Evolutionary conservation across 2,113 vertebrate species (phyloP).

Genomic region (Lipophrys pholis): DNA sequence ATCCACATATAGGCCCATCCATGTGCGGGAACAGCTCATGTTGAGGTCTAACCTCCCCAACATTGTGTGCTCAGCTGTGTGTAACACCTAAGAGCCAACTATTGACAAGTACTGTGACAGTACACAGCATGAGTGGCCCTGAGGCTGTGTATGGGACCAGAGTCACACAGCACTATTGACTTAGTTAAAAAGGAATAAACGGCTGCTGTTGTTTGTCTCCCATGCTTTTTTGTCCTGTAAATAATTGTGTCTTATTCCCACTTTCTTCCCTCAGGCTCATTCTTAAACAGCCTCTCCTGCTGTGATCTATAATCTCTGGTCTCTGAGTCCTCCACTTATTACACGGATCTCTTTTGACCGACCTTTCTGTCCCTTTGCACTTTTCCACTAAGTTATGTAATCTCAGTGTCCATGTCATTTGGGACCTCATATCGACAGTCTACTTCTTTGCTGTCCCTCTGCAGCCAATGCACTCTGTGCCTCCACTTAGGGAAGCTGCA

Average conservation of each 20-base stretch:
- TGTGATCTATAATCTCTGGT: slow-evolving; percentile 1
- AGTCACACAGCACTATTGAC: slow-evolving; percentile 64
- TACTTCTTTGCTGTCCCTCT: slow-evolving; percentile 33
- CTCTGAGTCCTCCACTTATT: slow-evolving; percentile 13
- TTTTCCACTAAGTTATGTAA: slow-evolving; percentile 66
- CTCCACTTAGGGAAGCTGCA: neutral
- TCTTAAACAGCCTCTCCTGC: neutral
- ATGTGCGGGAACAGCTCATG: slow-evolving; percentile 8
- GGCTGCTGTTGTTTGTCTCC: slow-evolving; percentile 55
- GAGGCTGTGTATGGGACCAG: slow-evolving; percentile 39
- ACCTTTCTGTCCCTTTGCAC: slow-evolving; percentile 33
- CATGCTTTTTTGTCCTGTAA: slow-evolving; percentile 24
- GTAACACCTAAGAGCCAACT: slow-evolving; percentile 46
- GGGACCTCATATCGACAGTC: slow-evolving; percentile 53
- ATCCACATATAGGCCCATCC: neutral
- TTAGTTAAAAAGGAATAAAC: slow-evolving; percentile 50
- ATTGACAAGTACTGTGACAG: slow-evolving; percentile 58
- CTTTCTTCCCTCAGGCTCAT: neutral
- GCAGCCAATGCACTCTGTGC: slow-evolving; percentile 8
- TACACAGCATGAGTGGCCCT: slow-evolving; percentile 65
- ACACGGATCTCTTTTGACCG: slow-evolving; percentile 42
- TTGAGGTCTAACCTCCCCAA: slow-evolving; percentile 21
- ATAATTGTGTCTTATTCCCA: slow-evolving; percentile 31
- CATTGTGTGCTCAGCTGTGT: slow-evolving; percentile 67
- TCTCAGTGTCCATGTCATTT: slow-evolving; percentile 43